phyloP scores from a whole-genome alignment of 2,888 invertebrate species.

The Melikaiella ostensackeni region DNA sequence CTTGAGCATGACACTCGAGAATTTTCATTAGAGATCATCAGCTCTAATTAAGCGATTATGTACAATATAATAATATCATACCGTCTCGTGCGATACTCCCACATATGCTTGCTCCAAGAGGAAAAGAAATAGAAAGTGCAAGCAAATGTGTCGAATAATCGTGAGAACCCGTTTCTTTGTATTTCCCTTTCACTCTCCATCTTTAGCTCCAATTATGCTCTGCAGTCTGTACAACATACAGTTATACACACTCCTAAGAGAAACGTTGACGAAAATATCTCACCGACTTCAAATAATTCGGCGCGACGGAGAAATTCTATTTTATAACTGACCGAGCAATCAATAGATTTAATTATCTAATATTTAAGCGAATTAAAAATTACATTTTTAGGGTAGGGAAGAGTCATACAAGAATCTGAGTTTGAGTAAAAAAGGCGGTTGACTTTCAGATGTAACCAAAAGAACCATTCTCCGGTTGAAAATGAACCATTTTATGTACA shows the following conservation, averaged over 20 bases:
- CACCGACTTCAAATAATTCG: slow-evolving; percentile 18
- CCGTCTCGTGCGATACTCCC: background rate
- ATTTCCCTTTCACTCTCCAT: slow-evolving; percentile 30
- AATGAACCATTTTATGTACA: too few species aligned
- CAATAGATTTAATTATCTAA: background rate
- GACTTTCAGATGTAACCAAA: too few species aligned
- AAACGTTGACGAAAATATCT: slow-evolving; percentile 32
- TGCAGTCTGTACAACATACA: background rate
- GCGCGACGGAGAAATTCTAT: background rate
- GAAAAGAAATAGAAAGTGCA: slow-evolving; percentile 33
- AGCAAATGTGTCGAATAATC: slow-evolving; percentile 32
- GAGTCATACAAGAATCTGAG: too few species aligned
- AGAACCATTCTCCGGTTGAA: too few species aligned
- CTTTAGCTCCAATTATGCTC: slow-evolving; percentile 25
- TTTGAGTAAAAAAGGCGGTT: too few species aligned
- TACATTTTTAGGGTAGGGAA: too few species aligned
- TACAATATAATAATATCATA: slow-evolving; percentile 27
- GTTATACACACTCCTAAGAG: background rate
- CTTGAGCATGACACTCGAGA: slow-evolving; percentile 2
- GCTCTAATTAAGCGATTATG: slow-evolving; percentile 16
- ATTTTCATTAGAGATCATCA: slow-evolving; percentile 4
- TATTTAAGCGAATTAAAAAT: background rate
- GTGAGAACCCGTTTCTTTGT: slow-evolving; percentile 8
- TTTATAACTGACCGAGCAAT: background rate
- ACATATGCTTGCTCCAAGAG: background rate